These are phyloP conservation scores for Drosophila ogumai DNA, from an alignment of 1,140 invertebrate genomes.

Conservation along the genomic window DNA sequence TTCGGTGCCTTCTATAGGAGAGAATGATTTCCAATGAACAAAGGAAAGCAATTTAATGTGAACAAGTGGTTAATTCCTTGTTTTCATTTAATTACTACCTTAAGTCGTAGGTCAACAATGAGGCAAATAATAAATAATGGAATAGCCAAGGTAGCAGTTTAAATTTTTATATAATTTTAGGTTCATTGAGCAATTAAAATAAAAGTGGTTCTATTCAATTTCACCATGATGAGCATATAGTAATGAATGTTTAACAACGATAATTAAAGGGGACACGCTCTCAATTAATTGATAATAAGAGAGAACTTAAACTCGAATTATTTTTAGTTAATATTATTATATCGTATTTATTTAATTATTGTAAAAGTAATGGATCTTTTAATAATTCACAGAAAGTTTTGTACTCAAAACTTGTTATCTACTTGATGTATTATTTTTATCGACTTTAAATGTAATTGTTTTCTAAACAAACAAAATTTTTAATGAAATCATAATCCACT, in stretches of 20 bases:
- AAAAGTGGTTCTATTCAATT: not conserved
- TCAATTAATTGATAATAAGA: not conserved
- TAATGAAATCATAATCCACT: not conserved
- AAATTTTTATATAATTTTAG: not conserved
- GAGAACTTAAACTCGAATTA: not conserved
- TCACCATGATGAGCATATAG: not conserved
- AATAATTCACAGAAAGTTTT: not conserved
- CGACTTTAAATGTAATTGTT: not conserved
- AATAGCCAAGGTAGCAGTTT: not conserved
- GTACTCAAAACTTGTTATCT: not conserved
- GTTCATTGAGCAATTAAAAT: not conserved
- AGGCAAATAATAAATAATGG: not conserved
- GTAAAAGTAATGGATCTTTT: not conserved
- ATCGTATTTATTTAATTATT: not conserved
- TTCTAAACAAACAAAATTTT: not conserved
- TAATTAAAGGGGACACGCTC: not conserved
- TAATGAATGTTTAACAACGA: not conserved
- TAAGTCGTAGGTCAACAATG: constrained; percentile 8
- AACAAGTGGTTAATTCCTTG: constrained; percentile 5
- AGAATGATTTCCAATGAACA: not conserved
- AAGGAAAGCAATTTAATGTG: not conserved
- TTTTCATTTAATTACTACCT: constrained; percentile 2
- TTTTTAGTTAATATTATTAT: not conserved
- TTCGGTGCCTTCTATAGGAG: not conserved
- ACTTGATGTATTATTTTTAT: not conserved